Base-by-base conservation (phyloP, 2,113 vertebrate species). In the Anhinga rufa region DNA sequence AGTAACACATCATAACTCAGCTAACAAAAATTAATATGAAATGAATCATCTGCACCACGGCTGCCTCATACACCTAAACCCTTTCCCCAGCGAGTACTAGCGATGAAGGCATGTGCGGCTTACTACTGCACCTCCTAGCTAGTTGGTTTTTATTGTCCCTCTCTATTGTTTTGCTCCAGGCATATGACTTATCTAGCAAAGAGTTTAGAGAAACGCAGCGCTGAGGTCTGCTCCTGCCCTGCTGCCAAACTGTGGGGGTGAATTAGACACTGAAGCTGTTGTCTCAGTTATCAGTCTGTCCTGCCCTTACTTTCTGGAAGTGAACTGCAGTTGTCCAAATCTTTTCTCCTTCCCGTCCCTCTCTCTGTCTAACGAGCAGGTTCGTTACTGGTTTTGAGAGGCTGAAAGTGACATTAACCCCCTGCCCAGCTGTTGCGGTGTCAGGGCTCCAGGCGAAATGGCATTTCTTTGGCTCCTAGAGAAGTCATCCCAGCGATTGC, bases 381-480 rank as follows among this genome's bases (percentile, higher is more conserved):
- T 90, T 94, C 12, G 2, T 87, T 96, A 78, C 38, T 87, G 52
- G 20, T 62, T 97, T 92, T 36, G 90, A 91, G 82, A 97, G 84
- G 58, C 55, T 91, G 66, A 60, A 91, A 94, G 91, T 81, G 86
- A 68, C 93, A 88, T 69, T 90, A 89, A 61, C 28, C 61, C 74
- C 49, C 38, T 80, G 83, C 55, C 82, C 83, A 96, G 86, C 70
- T 94, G 65, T 62, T 93, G 65, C 4, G 1, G 57, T 75, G 57
- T 95, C 89, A 96, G 83, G 70, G 92, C 82, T 94, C 68, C 29
- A 81, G 94, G 76, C 28, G 0, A 94, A 92, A 88, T 86, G 75
- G 86, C 92, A 95, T 92, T 95, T 96, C 32, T 95, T 94, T 97
- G 86, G 92, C 91, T 97, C 66, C 89, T 75, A 16, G 64, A 62